phyloP scores from a whole-genome alignment of 2,888 invertebrate species.

The Pandemis cinnamomeana region DNA sequence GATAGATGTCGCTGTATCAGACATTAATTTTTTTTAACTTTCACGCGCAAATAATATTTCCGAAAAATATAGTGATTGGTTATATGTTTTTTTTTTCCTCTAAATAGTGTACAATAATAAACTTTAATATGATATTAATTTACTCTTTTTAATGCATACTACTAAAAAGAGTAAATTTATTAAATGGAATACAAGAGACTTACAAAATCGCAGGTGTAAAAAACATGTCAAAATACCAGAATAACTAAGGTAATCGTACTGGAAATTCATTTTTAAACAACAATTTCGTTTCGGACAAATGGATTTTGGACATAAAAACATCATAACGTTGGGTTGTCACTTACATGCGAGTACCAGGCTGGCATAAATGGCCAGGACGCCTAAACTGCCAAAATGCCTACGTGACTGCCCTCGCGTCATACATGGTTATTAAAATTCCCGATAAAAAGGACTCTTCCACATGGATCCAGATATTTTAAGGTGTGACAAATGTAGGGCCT shows the following conservation, averaged over 20 bases:
- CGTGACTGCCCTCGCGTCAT: conserved; percentile 52
- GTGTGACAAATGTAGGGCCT: too few species aligned
- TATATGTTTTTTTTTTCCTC: too few species aligned
- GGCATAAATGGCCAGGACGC: conserved; percentile 36
- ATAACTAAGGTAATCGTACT: conserved; percentile 7
- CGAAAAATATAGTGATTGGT: too few species aligned
- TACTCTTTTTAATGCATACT: too few species aligned
- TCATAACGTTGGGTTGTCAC: conserved; percentile 26
- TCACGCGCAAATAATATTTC: too few species aligned
- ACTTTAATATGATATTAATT: too few species aligned
- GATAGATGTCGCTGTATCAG: conserved; percentile 60
- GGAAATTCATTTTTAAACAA: conserved; percentile 14
- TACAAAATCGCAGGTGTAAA: not conserved
- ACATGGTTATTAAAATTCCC: conserved; percentile 10
- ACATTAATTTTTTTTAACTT: not conserved
- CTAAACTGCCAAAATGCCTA: conserved; percentile 43
- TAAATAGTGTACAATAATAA: too few species aligned
- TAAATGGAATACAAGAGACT: not conserved
- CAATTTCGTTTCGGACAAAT: conserved; percentile 28
- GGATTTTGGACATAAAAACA: conserved; percentile 38
- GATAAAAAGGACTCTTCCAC: conserved; percentile 1
- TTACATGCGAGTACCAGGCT: conserved; percentile 27
- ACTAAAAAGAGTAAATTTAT: too few species aligned
- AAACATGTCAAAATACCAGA: not conserved
- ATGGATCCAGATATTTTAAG: not conserved